Base-by-base conservation (phyloP, 2,888 invertebrate genomes). In the Anthophora plumipes region DNA sequence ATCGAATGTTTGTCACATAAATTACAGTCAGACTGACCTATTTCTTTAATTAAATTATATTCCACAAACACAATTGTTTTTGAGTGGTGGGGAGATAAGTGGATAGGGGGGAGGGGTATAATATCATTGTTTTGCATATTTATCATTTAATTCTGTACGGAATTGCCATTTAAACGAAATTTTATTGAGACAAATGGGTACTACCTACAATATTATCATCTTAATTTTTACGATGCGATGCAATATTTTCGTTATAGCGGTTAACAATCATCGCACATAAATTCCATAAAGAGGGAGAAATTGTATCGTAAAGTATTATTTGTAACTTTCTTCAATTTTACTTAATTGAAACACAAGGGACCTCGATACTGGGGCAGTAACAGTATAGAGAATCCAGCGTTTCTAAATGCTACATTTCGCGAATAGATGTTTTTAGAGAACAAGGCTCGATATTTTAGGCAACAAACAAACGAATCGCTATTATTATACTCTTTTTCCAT, bases 281-380 rank as follows among this genome's bases (percentile, higher is more conserved):
- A 46, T 50, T 77, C 7, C 14, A 22, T 25, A 68, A 63, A 12
- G 37, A 39, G n/a, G 31, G 14, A 22, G 59, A 69, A 41, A 39
- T 59, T 11, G n/a, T 52, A 25, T 17, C 48, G n/a, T 48, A 22
- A 25, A 72, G 22, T 22, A 22, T 66, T 63, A 64, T 11, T 63
- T 25, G 14, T 66, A 59, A n/a, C 41, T 46, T 57, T 14, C n/a
- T 72, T 52, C 25, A 39, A 46, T 55, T 50, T 39, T 14, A 46
- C n/a, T 67, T 59, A 39, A 55, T 66, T 12, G 25, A 20, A 8
- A 31, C 20, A 1, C 22, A 77, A 60, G 82, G 83, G 80, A 68
- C 89, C 89, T 84, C 76, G 83, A 81, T 84, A 87, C 90, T 87
- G 91, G 92, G 92, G 92, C 92, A 92, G 92, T 90, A 63, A 72